Evolutionary conservation across 2,888 invertebrate species (phyloP), one percentile per base, ranked within the genome.

Genomic region (Yponomeuta sedellus): DNA sequence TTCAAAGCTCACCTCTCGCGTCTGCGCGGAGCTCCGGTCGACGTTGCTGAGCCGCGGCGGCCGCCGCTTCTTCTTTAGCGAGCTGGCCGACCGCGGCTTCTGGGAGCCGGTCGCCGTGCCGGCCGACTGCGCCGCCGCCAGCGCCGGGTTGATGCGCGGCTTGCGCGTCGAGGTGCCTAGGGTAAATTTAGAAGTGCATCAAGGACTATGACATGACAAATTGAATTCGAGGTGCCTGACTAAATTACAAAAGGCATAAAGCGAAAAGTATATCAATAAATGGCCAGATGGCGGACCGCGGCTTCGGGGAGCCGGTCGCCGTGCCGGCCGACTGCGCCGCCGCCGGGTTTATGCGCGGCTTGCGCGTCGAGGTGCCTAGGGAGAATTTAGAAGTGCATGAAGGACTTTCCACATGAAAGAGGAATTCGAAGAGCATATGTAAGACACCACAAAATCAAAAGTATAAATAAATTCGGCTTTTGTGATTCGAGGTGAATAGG

Each of bases 331-430:
- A 97, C 92, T 98, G 98, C 79, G 98, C 98, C 65, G 98, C 98
- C 76, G 96, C 98, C n/a, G 98, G 97, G 92, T 99, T 99, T 80
- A 98, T 94, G 75, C 98, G 95, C 71, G 99, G 98, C 89, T 99
- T 99, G 78, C 96, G 94, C 72, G 96, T 96, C 67, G 96, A 96
- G 72, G 96, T 96, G 77, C 96, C 99, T 96, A 78, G 12, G 69
- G 65, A 64, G 57, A 57, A 5, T n/a, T 28, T 28, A 28, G 5
- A 2, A 28, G 5, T 28, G 28, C 28, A 28, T 28, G 28, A 28
- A 28, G 28, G n/a, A n/a, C n/a, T n/a, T n/a, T n/a, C n/a, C n/a
- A n/a, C n/a, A n/a, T n/a, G n/a, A n/a, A n/a, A n/a, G n/a, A n/a
- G n/a, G n/a, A n/a, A n/a, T n/a, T n/a, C n/a, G n/a, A n/a, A n/a